A percentile compares a stretch with the other conserved stretches of the same genome.
These are phyloP conservation scores for Carcinoscorpius rotundicauda DNA, from an alignment of 1,140 invertebrate genomes.

Conservation along the genomic window DNA sequence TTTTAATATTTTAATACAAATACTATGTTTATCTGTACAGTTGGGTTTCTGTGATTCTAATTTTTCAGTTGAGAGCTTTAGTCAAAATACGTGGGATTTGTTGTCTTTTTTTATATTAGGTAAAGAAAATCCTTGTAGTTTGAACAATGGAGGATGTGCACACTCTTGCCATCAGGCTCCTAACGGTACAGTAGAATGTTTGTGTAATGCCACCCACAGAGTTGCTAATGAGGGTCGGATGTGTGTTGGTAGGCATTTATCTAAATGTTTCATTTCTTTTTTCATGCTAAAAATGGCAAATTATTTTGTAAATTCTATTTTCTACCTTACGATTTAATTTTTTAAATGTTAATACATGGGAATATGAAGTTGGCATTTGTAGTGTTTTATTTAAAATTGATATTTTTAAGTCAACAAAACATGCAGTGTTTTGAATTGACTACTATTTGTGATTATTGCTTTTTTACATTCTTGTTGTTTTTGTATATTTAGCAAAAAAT, in stretches of 20 bases:
- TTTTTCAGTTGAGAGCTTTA: neutral
- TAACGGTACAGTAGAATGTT: constrained; percentile 68
- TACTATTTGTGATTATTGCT: constrained; percentile 14
- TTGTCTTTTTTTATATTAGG: constrained; percentile 22
- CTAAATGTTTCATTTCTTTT: constrained; percentile 11
- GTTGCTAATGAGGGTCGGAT: constrained; percentile 83
- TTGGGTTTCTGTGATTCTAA: neutral
- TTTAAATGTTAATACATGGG: neutral
- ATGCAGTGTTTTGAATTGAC: neutral
- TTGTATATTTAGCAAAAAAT: constrained; percentile 45
- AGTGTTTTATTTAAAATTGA: too few species aligned
- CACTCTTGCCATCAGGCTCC: constrained; percentile 83
- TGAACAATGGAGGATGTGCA: constrained; percentile 91
- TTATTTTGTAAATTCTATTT: too few species aligned
- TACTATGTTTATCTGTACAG: too few species aligned
- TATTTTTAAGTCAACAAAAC: too few species aligned
- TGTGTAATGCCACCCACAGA: constrained; percentile 70
- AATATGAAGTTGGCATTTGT: too few species aligned
- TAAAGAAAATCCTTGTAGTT: constrained; percentile 66
- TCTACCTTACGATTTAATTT: neutral
- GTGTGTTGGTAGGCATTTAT: constrained; percentile 48
- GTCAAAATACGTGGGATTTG: neutral
- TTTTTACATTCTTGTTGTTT: constrained; percentile 29
- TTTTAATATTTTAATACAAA: too few species aligned
- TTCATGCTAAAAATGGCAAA: too few species aligned